phyloP scores from a whole-genome alignment of 2,113 vertebrate species.

The Odontesthes bonariensis region DNA sequence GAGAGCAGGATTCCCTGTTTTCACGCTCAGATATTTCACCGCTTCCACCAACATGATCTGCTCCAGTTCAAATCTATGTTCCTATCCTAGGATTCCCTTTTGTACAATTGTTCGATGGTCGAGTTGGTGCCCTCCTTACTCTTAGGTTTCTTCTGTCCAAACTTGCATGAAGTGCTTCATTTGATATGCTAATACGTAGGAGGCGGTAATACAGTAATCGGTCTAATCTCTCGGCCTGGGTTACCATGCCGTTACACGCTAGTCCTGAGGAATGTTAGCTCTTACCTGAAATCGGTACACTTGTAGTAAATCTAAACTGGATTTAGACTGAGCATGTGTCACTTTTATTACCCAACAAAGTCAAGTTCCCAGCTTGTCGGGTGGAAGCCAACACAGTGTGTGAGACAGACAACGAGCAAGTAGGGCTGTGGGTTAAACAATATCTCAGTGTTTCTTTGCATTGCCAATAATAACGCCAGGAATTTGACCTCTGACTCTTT shows the following conservation, averaged over 20 bases:
- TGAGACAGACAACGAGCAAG: slow-evolving; percentile 15
- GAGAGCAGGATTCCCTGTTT: too few relatives aligned
- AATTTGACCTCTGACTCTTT: slow-evolving; percentile 29
- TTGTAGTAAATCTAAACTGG: neutral
- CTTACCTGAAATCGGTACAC: neutral
- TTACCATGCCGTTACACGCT: neutral
- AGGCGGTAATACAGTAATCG: neutral
- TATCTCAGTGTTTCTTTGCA: slow-evolving; percentile 46
- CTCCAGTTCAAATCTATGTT: too few relatives aligned
- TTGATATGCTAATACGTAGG: neutral
- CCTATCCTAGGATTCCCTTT: too few relatives aligned
- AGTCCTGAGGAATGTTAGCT: neutral
- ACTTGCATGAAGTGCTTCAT: too few relatives aligned
- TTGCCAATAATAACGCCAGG: slow-evolving; percentile 43
- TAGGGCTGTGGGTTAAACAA: slow-evolving; percentile 20
- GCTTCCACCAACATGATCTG: too few relatives aligned
- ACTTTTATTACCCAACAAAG: too few relatives aligned
- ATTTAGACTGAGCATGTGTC: neutral
- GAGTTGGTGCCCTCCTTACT: too few relatives aligned
- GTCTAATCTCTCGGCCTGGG: neutral
- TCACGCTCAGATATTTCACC: too few relatives aligned
- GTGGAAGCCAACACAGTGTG: neutral
- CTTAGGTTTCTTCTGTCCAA: too few relatives aligned
- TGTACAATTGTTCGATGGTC: too few relatives aligned
- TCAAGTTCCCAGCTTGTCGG: neutral